These are phyloP conservation scores for Lophotis ruficrista DNA, from an alignment of 2,113 vertebrate genomes.

Conservation along the genomic window DNA sequence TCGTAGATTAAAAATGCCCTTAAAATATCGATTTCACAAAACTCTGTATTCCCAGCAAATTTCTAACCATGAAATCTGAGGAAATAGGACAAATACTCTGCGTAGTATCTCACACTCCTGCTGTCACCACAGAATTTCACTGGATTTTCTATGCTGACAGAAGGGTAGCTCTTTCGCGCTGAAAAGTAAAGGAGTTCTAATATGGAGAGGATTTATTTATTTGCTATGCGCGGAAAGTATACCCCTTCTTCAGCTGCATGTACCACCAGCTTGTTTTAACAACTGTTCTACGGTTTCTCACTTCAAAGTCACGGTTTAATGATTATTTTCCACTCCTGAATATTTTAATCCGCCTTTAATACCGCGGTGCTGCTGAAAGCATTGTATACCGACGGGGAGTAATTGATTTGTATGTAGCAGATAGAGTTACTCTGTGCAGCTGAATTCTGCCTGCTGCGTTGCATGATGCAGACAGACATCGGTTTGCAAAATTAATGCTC, in stretches of 20 bases:
- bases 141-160: background rate
- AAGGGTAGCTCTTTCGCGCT: background rate
- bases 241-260: background rate
- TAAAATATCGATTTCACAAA: background rate
- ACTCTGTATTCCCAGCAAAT: background rate
- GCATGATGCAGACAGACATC: background rate
- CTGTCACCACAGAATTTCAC: background rate
- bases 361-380: background rate
- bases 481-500: conserved; percentile 50
- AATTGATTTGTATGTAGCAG: background rate
- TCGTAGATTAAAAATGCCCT: background rate
- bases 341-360: background rate
- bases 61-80: background rate
- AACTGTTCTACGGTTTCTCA: background rate
- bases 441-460: conserved; percentile 40
- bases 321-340: background rate
- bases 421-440: background rate
- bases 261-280: background rate
- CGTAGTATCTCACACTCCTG: background rate
- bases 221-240: rapidly evolving
- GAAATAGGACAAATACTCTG: background rate
- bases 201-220: background rate
- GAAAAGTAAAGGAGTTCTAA: background rate
- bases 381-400: background rate
- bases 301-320: background rate